Evolutionary conservation across 2,113 vertebrate species (phyloP).

Genomic region (Rallus limicola): DNA sequence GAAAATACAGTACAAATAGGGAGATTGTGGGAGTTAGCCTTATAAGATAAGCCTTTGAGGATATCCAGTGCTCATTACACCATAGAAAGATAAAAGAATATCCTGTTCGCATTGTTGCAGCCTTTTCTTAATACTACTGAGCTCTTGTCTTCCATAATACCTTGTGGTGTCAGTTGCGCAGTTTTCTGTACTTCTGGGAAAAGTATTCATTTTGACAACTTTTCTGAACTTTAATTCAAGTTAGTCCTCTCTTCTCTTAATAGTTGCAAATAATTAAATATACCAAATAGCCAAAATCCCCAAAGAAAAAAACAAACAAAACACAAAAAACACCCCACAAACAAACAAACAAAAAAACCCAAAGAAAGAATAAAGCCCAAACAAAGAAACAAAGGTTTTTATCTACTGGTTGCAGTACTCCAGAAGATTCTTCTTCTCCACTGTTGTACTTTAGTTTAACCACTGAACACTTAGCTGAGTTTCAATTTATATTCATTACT

Average conservation of each 20-base stretch:
- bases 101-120: background rate
- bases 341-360: background rate
- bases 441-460: background rate
- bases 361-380: too few relatives aligned
- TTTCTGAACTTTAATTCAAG: background rate
- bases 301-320: background rate
- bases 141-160: background rate
- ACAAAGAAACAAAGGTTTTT: background rate
- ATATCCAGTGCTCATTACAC: rapidly evolving
- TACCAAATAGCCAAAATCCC: background rate
- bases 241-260: background rate
- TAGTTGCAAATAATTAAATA: background rate
- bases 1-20: background rate
- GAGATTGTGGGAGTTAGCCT: background rate
- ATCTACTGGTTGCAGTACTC: background rate
- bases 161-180: background rate
- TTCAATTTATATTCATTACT: conserved; percentile 28
- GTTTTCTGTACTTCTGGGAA: background rate
- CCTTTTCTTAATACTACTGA: background rate
- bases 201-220: background rate
- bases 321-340: background rate
- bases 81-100: background rate
- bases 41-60: background rate
- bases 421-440: background rate
- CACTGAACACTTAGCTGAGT: background rate